Conservation (phyloP, 2,888 invertebrate genomes). For the Clostera curtula region DNA sequence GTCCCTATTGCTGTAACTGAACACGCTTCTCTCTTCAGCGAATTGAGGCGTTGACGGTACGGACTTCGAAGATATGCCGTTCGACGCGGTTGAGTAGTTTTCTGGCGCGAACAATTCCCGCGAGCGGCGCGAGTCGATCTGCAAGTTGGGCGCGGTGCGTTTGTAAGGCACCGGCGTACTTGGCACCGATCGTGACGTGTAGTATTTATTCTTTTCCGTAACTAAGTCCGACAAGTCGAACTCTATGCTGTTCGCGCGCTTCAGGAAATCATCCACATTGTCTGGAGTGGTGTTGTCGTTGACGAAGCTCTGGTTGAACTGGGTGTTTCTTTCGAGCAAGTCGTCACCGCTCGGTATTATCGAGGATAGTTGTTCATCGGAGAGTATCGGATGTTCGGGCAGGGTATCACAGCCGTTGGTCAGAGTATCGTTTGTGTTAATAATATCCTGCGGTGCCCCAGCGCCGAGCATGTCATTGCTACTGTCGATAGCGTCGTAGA, state of each 20-base stretch:
- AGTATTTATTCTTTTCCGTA: conserved; percentile 56
- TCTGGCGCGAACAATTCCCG: conserved; percentile 49
- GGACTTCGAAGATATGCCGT: conserved; percentile 79
- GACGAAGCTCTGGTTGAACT: conserved; percentile 48
- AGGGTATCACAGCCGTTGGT: conserved; percentile 57
- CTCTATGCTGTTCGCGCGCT: conserved; percentile 62
- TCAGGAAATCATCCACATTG: conserved; percentile 60
- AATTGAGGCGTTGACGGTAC: conserved; percentile 82
- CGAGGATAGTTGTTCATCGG: conserved; percentile 52
- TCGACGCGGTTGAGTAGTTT: conserved; percentile 40
- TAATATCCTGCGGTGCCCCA: conserved; percentile 36
- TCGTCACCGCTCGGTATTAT: conserved; percentile 57
- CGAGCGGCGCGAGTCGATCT: conserved; percentile 56
- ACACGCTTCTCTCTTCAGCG: conserved; percentile 65
- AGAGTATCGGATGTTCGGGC: conserved; percentile 51
- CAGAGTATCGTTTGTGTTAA: conserved; percentile 44
- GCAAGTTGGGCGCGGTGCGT: conserved; percentile 48
- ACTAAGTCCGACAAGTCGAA: conserved; percentile 57
- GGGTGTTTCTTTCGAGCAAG: conserved; percentile 42
- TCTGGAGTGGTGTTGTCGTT: conserved; percentile 40
- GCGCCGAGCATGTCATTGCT: conserved; percentile 61
- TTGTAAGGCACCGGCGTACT: conserved; percentile 78
- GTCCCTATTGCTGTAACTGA: conserved; percentile 76
- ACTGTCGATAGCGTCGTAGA: conserved; percentile 77
- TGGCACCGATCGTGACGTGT: conserved; percentile 80